These are phyloP conservation scores for Rhagoletis pomonella DNA, from an alignment of 1,140 invertebrate species.

Conservation along the genomic window DNA sequence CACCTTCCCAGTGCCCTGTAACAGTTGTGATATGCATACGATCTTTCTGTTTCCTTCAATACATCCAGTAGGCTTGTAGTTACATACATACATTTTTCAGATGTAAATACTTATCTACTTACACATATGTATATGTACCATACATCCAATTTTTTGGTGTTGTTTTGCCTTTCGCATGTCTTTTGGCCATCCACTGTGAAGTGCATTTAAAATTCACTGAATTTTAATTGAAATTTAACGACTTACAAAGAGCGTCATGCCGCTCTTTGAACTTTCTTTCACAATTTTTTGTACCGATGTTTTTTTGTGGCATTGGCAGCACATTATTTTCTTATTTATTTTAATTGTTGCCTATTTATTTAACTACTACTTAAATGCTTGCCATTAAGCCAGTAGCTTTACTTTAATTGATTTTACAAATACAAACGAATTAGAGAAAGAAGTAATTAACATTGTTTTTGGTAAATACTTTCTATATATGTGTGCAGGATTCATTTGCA, in stretches of 20 bases:
- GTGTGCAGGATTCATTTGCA: no score
- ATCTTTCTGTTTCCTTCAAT: no score
- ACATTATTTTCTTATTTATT: neutral
- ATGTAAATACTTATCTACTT: no score
- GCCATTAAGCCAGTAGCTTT: neutral
- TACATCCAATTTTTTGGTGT: neutral
- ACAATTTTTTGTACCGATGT: neutral
- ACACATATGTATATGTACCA: no score
- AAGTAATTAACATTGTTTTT: no score
- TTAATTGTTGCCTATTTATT: neutral
- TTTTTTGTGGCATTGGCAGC: neutral
- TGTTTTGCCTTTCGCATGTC: neutral
- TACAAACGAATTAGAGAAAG: no score
- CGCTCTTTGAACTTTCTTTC: slow-evolving; percentile 13
- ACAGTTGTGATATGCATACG: no score
- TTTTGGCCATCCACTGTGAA: neutral
- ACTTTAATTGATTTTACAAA: neutral
- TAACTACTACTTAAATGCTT: neutral
- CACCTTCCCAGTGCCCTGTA: no score
- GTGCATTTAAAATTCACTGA: slow-evolving; percentile 37
- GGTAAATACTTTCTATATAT: no score
- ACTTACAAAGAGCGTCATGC: neutral
- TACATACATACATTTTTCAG: no score
- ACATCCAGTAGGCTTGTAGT: no score
- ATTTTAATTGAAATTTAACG: slow-evolving; percentile 47